Conservation (phyloP, 1,140 invertebrate species). For the Drosophila triauraria region DNA sequence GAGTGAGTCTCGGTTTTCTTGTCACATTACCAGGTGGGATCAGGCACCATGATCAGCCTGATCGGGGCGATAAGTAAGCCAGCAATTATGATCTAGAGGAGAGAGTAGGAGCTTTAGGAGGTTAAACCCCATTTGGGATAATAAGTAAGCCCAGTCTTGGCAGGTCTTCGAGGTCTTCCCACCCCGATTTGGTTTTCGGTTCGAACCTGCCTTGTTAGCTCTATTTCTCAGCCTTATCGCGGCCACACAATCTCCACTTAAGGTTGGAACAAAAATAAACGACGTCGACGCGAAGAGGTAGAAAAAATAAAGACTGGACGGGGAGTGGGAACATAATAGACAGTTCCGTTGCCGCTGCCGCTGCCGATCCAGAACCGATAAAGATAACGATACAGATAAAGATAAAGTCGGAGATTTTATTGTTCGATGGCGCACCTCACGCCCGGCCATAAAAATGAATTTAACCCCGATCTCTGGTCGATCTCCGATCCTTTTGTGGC, state of each 20-base stretch:
- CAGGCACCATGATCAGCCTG: conserved; percentile 1
- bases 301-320: not conserved
- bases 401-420: conserved; percentile 79
- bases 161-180: no score
- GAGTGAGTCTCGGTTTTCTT: conserved; percentile 9
- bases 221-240: conserved; percentile 48
- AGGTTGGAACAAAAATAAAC: not conserved
- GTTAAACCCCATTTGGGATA: not conserved
- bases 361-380: conserved; percentile 50
- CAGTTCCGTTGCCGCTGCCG: conserved; percentile 69
- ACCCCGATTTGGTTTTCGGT: conserved; percentile 1
- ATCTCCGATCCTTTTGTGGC: conserved; percentile 53
- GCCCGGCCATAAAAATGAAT: conserved; percentile 44
- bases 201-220: conserved; percentile 27
- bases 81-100: no score
- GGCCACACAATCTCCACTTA: conserved; percentile 35
- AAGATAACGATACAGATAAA: conserved; percentile 57
- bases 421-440: conserved; percentile 41
- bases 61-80: no score
- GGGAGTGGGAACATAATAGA: conserved; percentile 60
- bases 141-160: not conserved
- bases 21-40: conserved; percentile 23
- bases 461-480: conserved; percentile 23
- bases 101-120: not conserved
- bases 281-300: no score